phyloP scores from a whole-genome alignment of 2,797 vertebrate species.

The Chelon auratus region DNA sequence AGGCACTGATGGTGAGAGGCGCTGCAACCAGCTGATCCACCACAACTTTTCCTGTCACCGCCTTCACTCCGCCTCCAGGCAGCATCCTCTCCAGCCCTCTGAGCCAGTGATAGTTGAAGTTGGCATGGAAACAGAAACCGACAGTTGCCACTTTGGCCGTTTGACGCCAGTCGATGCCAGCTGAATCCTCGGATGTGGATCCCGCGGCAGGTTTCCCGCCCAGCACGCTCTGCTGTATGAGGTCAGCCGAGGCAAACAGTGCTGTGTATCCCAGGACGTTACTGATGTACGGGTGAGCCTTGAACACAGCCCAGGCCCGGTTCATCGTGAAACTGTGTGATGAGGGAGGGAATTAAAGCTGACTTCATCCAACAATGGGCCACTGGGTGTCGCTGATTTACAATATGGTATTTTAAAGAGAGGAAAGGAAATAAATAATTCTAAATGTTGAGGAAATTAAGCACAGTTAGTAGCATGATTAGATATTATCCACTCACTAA shows the following conservation, averaged over 20 bases:
- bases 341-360: not conserved
- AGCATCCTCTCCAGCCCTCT: slow-evolving; percentile 81
- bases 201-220: slow-evolving; percentile 32
- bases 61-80: slow-evolving; percentile 77
- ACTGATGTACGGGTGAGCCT: slow-evolving; percentile 82
- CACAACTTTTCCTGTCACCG: slow-evolving; percentile 80
- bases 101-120: slow-evolving; percentile 88
- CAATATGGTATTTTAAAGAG: not conserved
- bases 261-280: slow-evolving; percentile 85
- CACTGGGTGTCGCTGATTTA: slow-evolving; percentile 1
- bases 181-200: slow-evolving; percentile 22
- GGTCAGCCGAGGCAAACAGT: slow-evolving; percentile 85
- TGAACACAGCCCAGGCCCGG: slow-evolving; percentile 78
- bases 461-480: too few relatives aligned
- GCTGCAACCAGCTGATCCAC: slow-evolving; percentile 85
- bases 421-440: too few relatives aligned
- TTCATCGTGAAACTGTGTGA: slow-evolving; percentile 74
- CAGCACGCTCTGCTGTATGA: slow-evolving; percentile 84
- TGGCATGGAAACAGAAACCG: slow-evolving; percentile 86
- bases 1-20: slow-evolving; percentile 86
- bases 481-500: too few relatives aligned
- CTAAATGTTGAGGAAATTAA: too few relatives aligned
- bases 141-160: slow-evolving; percentile 82
- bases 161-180: slow-evolving; percentile 78
- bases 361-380: not conserved